Evolutionary conservation across 1,140 invertebrate genomes (phyloP).

Genomic region (Hetaerina americana): DNA sequence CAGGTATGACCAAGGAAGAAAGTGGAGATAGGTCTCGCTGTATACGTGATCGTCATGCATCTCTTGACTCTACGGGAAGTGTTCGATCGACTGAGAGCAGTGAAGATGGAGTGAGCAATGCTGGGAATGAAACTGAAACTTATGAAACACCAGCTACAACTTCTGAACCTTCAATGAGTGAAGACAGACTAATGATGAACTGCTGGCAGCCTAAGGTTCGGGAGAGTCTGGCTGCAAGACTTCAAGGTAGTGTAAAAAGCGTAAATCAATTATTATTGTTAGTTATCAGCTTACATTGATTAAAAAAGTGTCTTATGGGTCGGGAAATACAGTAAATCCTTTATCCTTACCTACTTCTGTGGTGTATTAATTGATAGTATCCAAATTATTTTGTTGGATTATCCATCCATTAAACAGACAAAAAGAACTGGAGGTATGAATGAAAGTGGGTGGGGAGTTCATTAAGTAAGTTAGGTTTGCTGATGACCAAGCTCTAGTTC

Average conservation of each 20-base stretch:
- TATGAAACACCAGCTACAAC: conserved; percentile 16
- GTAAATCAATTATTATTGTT: conserved; percentile 6
- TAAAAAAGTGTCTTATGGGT: too few relatives aligned
- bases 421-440: too few relatives aligned
- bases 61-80: conserved; percentile 20
- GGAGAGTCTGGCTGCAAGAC: conserved; percentile 40
- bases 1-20: too few relatives aligned
- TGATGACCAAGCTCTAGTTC: too few relatives aligned
- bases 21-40: conserved; percentile 7
- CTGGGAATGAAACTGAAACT: conserved; percentile 14
- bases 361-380: too few relatives aligned
- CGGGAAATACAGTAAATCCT: too few relatives aligned
- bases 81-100: conserved; percentile 22
- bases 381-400: too few relatives aligned
- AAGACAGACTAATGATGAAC: conserved; percentile 28
- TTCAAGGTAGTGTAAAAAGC: conserved; percentile 35
- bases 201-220: conserved; percentile 43
- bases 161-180: conserved; percentile 13
- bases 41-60: conserved; percentile 16
- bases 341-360: too few relatives aligned
- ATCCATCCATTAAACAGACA: too few relatives aligned
- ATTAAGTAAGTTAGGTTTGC: too few relatives aligned
- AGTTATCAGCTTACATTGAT: too few relatives aligned
- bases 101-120: conserved; percentile 24
- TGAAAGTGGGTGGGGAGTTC: too few relatives aligned